Evolutionary conservation across 2,888 invertebrate species (phyloP).

Genomic region (Cantharis nigra): DNA sequence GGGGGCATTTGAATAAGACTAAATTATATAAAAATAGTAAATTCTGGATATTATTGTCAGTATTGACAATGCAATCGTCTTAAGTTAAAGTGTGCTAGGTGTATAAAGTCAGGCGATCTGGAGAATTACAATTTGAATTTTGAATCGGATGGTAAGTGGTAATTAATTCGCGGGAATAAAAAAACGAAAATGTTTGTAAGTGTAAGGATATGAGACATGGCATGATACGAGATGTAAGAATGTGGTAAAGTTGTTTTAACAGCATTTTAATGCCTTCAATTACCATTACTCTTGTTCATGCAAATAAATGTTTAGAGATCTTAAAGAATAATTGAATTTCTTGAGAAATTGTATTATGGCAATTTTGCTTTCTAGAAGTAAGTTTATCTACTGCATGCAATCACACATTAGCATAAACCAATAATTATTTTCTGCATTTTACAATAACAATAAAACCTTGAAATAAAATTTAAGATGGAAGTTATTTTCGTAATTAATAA

Average conservation of each 20-base stretch:
- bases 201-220: conserved; percentile 17
- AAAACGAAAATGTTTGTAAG: conserved; percentile 15
- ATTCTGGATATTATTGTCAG: no score
- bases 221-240: conserved; percentile 32
- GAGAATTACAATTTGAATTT: not conserved
- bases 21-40: no score
- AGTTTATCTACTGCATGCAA: not conserved
- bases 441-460: not conserved
- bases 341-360: not conserved
- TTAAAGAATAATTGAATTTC: conserved; percentile 2
- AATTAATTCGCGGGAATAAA: not conserved
- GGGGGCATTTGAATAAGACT: no score
- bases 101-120: no score
- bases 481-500: not conserved
- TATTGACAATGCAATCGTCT: no score
- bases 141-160: not conserved
- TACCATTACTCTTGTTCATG: conserved; percentile 34
- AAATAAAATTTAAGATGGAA: not conserved
- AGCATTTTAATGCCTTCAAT: conserved; percentile 36
- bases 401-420: not conserved
- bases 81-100: no score
- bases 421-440: not conserved
- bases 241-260: conserved; percentile 35
- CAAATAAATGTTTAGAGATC: conserved; percentile 16
- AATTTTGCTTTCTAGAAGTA: not conserved